These are phyloP conservation scores for Xenus cinereus DNA, from an alignment of 2,113 vertebrate species.

Conservation along the genomic window DNA sequence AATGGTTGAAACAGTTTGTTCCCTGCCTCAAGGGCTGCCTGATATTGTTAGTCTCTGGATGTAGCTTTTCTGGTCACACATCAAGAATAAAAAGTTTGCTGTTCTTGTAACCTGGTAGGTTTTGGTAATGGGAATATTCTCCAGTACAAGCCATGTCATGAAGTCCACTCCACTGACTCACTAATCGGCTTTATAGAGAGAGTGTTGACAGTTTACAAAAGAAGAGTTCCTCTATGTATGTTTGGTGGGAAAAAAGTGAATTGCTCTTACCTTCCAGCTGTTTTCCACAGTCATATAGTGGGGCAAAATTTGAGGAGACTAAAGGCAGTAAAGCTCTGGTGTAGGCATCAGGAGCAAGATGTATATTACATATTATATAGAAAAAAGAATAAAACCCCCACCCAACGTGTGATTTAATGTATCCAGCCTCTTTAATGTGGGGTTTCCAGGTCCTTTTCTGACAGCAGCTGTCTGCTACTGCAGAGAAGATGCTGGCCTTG, in stretches of 20 bases:
- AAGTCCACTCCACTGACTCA: background rate
- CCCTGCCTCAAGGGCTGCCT: background rate
- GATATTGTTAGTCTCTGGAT: background rate
- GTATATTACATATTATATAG: too few species aligned
- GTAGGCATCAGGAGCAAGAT: accelerated
- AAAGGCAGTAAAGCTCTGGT: background rate
- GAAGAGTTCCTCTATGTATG: background rate
- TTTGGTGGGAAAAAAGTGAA: background rate
- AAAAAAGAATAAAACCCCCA: accelerated
- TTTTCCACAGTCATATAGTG: background rate
- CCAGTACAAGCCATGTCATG: background rate
- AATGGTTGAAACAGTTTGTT: accelerated
- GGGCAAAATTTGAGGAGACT: background rate
- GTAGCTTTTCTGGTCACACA: background rate
- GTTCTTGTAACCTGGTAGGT: background rate
- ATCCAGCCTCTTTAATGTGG: accelerated
- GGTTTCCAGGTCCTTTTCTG: background rate
- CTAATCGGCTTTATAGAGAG: background rate
- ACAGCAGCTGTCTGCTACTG: background rate
- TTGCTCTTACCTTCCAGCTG: background rate
- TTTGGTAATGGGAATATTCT: background rate
- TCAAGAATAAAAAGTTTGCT: background rate
- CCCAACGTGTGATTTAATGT: background rate
- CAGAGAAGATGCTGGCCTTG: background rate
- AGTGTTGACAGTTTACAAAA: background rate